Evolutionary conservation across 1,140 invertebrate genomes (phyloP).

Genomic region (Drosophila ogumai): DNA sequence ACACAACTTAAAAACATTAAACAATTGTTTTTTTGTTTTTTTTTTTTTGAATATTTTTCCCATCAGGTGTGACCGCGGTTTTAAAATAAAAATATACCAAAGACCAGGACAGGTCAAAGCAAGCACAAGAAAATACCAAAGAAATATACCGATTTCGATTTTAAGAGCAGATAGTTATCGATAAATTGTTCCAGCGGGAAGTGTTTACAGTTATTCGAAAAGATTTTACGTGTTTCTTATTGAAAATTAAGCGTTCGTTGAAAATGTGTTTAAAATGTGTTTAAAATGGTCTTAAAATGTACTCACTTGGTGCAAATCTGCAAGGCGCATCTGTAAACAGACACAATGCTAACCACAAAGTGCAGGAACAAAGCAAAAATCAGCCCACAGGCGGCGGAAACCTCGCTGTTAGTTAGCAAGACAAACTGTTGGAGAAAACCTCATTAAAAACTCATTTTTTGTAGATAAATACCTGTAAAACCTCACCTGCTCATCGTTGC

Average conservation of each 20-base stretch:
- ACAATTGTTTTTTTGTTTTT: slow-evolving; percentile 32
- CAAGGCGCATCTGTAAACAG: slow-evolving; percentile 79
- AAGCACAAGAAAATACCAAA: background rate
- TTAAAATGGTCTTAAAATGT: background rate
- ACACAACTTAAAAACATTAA: slow-evolving; percentile 35
- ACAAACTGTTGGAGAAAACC: no score
- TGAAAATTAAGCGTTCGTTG: no score
- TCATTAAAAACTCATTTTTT: no score
- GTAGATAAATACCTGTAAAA: accelerated
- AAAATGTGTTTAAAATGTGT: background rate
- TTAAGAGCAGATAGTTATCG: background rate
- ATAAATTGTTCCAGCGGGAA: background rate
- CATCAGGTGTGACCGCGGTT: slow-evolving; percentile 4
- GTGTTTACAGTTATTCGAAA: no score
- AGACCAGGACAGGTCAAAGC: background rate
- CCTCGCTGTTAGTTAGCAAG: slow-evolving; percentile 68
- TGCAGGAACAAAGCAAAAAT: slow-evolving; percentile 80
- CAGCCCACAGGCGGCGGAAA: slow-evolving; percentile 77
- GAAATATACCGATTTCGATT: background rate
- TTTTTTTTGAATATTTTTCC: slow-evolving; percentile 21
- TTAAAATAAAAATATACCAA: background rate
- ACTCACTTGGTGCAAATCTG: slow-evolving; percentile 83
- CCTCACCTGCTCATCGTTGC: slow-evolving; percentile 35
- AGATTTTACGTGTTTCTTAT: background rate
- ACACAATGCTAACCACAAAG: slow-evolving; percentile 82